Evolutionary conservation across 2,113 vertebrate species (phyloP).

Genomic region (Abramis brama): DNA sequence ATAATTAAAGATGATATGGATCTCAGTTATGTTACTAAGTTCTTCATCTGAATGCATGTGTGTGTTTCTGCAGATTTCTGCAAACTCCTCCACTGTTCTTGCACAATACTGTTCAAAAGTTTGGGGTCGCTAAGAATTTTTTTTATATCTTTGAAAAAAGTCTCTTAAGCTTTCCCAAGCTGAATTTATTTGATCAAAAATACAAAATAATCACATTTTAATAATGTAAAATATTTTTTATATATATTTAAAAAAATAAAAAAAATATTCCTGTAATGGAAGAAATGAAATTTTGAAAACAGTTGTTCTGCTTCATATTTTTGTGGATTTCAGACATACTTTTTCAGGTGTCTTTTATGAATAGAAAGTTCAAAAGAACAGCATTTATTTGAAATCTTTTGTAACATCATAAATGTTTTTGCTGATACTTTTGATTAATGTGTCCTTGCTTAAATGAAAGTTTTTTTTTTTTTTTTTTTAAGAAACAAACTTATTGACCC

Average conservation of each 20-base stretch:
- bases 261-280: background rate
- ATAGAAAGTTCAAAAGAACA: no score
- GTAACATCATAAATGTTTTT: background rate
- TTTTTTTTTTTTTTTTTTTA: background rate
- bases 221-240: background rate
- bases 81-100: conserved; percentile 3
- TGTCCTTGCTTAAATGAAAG: background rate
- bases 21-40: conserved; percentile 15
- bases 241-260: no score
- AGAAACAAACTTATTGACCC: background rate
- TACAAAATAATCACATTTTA: background rate
- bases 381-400: no score
- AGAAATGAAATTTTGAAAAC: no score
- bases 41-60: background rate
- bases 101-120: no score
- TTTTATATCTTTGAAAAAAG: background rate
- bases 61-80: background rate
- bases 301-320: no score
- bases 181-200: background rate
- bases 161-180: background rate
- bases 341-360: no score
- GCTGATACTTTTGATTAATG: background rate
- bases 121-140: background rate
- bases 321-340: no score
- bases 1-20: conserved; percentile 43